Percentiles rank a stretch among this genome's conserved stretches.
phyloP scores from a whole-genome alignment of 2,888 invertebrate species.

The Gnatocerus cornutus region DNA sequence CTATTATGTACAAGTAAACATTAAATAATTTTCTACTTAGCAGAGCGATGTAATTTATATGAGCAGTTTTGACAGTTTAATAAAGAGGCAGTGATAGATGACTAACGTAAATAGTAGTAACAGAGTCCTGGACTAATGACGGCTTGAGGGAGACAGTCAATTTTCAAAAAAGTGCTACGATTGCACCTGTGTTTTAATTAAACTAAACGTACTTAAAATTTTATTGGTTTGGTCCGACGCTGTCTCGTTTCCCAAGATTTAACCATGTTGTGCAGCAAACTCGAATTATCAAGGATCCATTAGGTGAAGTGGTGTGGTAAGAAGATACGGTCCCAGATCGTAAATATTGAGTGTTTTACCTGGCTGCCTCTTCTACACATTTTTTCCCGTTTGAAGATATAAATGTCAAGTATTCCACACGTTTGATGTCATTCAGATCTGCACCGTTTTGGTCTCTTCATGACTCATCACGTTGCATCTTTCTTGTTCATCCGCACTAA shows the following conservation, averaged over 20 bases:
- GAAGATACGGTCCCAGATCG: constrained; percentile 44
- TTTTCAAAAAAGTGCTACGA: too few species aligned
- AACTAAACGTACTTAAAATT: not conserved
- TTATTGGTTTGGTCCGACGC: not conserved
- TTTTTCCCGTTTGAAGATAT: constrained; percentile 41
- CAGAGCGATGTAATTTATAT: constrained; percentile 38
- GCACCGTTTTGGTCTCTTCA: not conserved
- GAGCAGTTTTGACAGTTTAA: constrained; percentile 38
- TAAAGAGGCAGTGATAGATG: constrained; percentile 29
- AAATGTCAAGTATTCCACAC: constrained; percentile 45
- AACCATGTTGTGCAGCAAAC: constrained; percentile 3
- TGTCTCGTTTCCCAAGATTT: constrained; percentile 6
- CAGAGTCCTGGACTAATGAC: not conserved
- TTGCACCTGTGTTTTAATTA: too few species aligned
- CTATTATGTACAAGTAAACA: constrained; percentile 32
- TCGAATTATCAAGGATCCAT: constrained; percentile 22
- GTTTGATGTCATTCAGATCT: constrained; percentile 33
- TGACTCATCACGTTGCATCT: not conserved
- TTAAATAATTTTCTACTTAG: constrained; percentile 43
- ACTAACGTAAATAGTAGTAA: constrained; percentile 9
- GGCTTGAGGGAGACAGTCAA: not conserved
- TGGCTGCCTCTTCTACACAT: constrained; percentile 39
- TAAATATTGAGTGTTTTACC: constrained; percentile 45
- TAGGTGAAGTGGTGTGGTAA: constrained; percentile 30
- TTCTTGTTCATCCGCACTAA: constrained; percentile 11